phyloP scores from a whole-genome alignment of 1,140 invertebrate genomes.

The Drosophila pachea region DNA sequence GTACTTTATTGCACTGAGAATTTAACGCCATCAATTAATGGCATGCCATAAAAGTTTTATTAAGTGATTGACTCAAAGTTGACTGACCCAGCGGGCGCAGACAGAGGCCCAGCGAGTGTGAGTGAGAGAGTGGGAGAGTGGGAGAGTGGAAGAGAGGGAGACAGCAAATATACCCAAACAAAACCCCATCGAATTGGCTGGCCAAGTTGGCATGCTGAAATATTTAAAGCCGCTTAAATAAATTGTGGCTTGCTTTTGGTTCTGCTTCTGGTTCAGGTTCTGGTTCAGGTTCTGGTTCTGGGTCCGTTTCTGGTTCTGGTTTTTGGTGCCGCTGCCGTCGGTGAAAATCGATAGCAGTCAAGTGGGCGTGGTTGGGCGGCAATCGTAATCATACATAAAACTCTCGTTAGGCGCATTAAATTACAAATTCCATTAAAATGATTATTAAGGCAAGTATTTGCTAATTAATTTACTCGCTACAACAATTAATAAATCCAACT shows the following conservation, averaged over 20 bases:
- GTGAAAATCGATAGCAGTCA: slow-evolving; percentile 62
- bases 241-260: slow-evolving; percentile 63
- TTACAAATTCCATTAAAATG: slow-evolving; percentile 79
- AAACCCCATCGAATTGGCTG: slow-evolving; percentile 33
- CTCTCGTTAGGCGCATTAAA: slow-evolving; percentile 78
- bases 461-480: slow-evolving; percentile 78
- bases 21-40: slow-evolving; percentile 70
- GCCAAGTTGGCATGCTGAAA: slow-evolving; percentile 69
- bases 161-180: slow-evolving; percentile 8
- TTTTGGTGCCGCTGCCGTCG: slow-evolving; percentile 13
- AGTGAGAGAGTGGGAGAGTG: neutral
- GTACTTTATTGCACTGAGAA: slow-evolving; percentile 46
- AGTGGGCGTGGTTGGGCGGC: neutral
- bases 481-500: slow-evolving; percentile 77
- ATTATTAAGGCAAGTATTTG: slow-evolving; percentile 77
- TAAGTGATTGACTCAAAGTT: slow-evolving; percentile 72
- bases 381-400: slow-evolving; percentile 72
- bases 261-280: slow-evolving; percentile 18
- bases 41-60: slow-evolving; percentile 71
- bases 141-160: slow-evolving; percentile 1
- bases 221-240: slow-evolving; percentile 77
- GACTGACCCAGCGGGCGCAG: slow-evolving; percentile 54
- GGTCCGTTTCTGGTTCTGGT: slow-evolving; percentile 7
- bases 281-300: neutral
- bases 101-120: neutral